A percentile compares a stretch with the other conserved stretches of the same genome.
These are phyloP conservation scores for Cydia amplana DNA, from an alignment of 1,140 invertebrate species.

Conservation along the genomic window DNA sequence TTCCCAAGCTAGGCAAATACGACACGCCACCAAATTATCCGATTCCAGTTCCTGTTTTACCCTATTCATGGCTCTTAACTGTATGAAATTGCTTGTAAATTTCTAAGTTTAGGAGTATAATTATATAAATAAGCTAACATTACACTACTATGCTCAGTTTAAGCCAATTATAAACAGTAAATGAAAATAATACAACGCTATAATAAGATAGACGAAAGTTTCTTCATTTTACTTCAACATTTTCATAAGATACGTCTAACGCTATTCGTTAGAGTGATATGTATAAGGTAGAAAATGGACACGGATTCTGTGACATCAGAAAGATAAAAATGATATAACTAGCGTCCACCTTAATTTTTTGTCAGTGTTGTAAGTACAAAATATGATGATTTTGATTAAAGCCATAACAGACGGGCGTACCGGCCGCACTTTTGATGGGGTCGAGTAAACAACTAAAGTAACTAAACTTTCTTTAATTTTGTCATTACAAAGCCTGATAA, in stretches of 20 bases:
- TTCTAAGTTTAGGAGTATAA: neutral
- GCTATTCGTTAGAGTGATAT: neutral
- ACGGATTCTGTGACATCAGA: neutral
- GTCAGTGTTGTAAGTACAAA: neutral
- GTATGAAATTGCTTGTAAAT: neutral
- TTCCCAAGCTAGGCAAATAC: constrained; percentile 11
- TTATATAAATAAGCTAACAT: constrained; percentile 5
- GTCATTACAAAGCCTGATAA: too few relatives aligned
- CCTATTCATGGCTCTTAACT: neutral
- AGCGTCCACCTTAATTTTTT: neutral
- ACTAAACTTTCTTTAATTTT: too few relatives aligned
- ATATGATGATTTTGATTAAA: neutral
- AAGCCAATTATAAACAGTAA: constrained; percentile 11
- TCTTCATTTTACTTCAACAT: neutral
- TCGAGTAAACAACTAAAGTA: too few relatives aligned
- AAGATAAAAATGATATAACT: neutral
- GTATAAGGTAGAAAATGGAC: neutral
- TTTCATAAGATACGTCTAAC: neutral
- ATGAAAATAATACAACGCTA: constrained; percentile 10
- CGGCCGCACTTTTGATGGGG: too few relatives aligned
- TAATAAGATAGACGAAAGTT: neutral
- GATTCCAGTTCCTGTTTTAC: neutral
- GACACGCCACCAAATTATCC: neutral
- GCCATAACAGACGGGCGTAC: too few relatives aligned
- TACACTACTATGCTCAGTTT: neutral